Percentiles rank a stretch among this genome's conserved stretches.
These are phyloP conservation scores for Bergia sp. DNA, from an alignment of 92 coral and sea anemone species.

Conservation along the genomic window DNA sequence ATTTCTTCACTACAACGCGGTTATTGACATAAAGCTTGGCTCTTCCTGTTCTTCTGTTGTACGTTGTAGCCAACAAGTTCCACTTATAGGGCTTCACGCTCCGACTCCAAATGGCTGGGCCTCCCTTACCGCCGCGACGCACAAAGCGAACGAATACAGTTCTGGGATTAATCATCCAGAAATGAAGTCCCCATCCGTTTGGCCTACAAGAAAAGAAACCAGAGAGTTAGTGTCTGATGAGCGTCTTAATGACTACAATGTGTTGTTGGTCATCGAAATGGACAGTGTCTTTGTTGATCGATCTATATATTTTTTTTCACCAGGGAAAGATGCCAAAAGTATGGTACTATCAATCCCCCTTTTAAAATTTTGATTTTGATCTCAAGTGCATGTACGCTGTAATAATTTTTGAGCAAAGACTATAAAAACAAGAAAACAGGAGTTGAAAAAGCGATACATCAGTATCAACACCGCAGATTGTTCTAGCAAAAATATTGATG, in stretches of 20 bases:
- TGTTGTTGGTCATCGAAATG: neutral
- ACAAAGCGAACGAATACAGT: slow-evolving; percentile 30
- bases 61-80: slow-evolving; percentile 26
- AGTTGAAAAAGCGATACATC: neutral
- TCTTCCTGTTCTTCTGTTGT: slow-evolving; percentile 3
- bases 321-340: too few species aligned
- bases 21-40: slow-evolving; percentile 39
- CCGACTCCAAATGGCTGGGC: slow-evolving; percentile 28
- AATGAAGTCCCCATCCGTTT: slow-evolving; percentile 40
- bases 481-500: neutral
- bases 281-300: neutral
- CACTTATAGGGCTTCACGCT: neutral
- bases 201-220: neutral
- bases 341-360: too few species aligned
- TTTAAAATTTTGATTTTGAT: too few species aligned
- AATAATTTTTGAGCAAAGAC: too few species aligned
- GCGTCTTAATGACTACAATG: neutral
- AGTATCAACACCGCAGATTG: neutral
- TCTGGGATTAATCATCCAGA: slow-evolving; percentile 33
- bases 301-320: too few species aligned
- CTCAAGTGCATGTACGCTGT: too few species aligned
- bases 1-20: neutral
- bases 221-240: neutral
- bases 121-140: neutral
- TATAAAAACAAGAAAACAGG: neutral